Percentiles rank a stretch among this genome's conserved stretches.
Evolutionary conservation across 1,140 invertebrate genomes (phyloP).

Genomic region (Cydia amplana): DNA sequence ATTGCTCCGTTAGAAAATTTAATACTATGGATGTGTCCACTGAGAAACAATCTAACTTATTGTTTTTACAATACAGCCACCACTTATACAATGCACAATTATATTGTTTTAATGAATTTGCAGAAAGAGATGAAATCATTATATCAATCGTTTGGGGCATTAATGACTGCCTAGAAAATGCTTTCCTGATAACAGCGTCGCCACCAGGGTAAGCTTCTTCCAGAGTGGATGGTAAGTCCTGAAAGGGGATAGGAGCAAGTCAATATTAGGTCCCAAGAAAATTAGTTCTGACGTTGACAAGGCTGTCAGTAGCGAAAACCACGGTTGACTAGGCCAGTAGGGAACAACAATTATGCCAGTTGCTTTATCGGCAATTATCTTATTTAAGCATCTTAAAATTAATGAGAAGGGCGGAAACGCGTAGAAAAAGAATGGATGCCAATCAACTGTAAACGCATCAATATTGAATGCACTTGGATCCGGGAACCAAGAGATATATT

Average conservation of each 20-base stretch:
- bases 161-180: slow-evolving; percentile 22
- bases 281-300: background rate
- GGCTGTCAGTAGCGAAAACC: background rate
- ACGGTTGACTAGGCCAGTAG: slow-evolving; percentile 6
- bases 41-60: slow-evolving; percentile 17
- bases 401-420: background rate
- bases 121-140: slow-evolving; percentile 33
- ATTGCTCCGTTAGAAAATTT: slow-evolving; percentile 30
- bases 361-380: slow-evolving; percentile 8
- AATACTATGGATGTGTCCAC: background rate
- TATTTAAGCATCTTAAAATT: background rate
- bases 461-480: background rate
- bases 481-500: slow-evolving; percentile 4
- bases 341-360: slow-evolving; percentile 1
- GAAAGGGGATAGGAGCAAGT: slow-evolving; percentile 34
- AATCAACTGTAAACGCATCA: slow-evolving; percentile 16
- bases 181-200: slow-evolving; percentile 28
- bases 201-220: slow-evolving; percentile 33
- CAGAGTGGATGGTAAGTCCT: slow-evolving; percentile 29
- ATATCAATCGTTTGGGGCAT: slow-evolving; percentile 22
- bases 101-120: slow-evolving; percentile 34
- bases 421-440: background rate
- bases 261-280: slow-evolving; percentile 10
- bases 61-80: slow-evolving; percentile 33
- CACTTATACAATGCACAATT: slow-evolving; percentile 33